Evolutionary conservation across 2,888 invertebrate species (phyloP), one percentile per base, ranked within the genome.

Genomic region (Bembecia ichneumoniformis): DNA sequence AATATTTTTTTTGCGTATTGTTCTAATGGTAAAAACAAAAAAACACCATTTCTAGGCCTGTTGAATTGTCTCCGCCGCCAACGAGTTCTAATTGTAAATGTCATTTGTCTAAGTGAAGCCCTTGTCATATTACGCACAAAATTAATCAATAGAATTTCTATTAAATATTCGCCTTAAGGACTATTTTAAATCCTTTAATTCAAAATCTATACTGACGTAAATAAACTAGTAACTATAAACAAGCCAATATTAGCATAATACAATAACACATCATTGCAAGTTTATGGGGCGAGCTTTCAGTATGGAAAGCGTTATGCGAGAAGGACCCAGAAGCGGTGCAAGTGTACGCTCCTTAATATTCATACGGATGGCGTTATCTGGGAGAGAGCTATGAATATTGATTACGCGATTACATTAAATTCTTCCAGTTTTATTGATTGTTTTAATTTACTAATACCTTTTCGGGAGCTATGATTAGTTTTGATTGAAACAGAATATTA

Each of bases 321-420:
- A 71, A 63, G 66, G 61, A 70, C 66, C 76, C 78, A 80, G 76
- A 58, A 80, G 77, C 77, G 69, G 54, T 74, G 64, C 78, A 68
- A 72, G 75, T 77, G 68, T 70, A 65, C 55, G 59, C 66, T 69
- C 60, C 61, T 71, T 71, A 67, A 63, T 75, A 79, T 81, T 79
- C 76, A 79, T 77, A 69, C 70, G 69, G 68, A 73, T 58, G 63
- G 66, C 61, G 62, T 72, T 71, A 72, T 73, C 64, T 68, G 55
- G 60, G 51, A 61, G 51, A 52, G 7, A 15, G 17, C 15, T 15
- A 44, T 44, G 44, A 44, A 44, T 44, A 44, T 15, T 44, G 11
- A 15, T 40, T 7, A 40, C 3, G n/a, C 40, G 7, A 40, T 40
- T 40, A n/a, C 40, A 40, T 40, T 40, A 13, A 40, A 40, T 40